phyloP scores from a whole-genome alignment of 2,113 vertebrate genomes.

The Sinocyclocheilus grahami region DNA sequence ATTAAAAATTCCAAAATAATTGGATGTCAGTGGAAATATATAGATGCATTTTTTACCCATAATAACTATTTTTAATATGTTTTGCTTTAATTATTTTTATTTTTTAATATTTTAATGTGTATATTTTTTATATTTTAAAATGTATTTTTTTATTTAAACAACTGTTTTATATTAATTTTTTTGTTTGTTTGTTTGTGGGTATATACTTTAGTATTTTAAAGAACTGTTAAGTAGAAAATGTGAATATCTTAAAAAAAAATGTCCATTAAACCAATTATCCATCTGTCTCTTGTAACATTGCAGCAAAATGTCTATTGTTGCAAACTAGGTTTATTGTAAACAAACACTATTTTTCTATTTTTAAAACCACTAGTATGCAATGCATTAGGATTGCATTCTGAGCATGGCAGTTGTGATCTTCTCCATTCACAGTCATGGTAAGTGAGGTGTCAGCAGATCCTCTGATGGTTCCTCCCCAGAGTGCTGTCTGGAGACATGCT shows the following conservation, averaged over 20 bases:
- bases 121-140: background rate
- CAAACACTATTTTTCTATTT: background rate
- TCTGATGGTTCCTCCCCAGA: slow-evolving; percentile 14
- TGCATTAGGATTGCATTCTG: background rate
- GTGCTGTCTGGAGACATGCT: slow-evolving; percentile 38
- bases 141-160: background rate
- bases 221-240: no score
- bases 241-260: no score
- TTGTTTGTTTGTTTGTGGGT: no score
- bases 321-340: background rate
- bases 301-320: background rate
- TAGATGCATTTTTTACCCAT: no score
- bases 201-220: no score
- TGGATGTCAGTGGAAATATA: no score
- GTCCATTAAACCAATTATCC: no score
- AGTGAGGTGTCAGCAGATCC: slow-evolving; percentile 34
- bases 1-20: no score
- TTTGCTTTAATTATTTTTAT: no score
- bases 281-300: background rate
- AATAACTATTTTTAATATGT: no score
- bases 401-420: background rate
- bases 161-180: background rate
- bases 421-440: slow-evolving; percentile 9
- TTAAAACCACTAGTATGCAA: background rate
- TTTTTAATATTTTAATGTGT: no score